phyloP scores from a whole-genome alignment of 92 coral and sea anemone species.

The Micromussa lordhowensis region DNA sequence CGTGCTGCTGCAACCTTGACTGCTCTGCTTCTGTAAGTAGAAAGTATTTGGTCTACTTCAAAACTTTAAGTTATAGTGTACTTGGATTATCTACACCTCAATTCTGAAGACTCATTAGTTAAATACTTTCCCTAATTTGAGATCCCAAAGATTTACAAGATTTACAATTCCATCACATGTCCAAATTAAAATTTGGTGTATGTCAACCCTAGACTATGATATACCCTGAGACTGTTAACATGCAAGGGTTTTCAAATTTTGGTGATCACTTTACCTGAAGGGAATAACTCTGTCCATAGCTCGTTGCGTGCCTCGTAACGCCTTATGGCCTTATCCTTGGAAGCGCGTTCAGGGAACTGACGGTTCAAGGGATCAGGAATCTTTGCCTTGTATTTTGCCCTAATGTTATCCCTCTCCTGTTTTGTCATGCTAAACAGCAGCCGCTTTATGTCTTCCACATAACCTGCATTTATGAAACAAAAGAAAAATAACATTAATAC shows the following conservation, averaged over 20 bases:
- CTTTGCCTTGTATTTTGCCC: slow-evolving; percentile 40
- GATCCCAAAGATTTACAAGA: no score
- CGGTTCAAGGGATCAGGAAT: slow-evolving; percentile 49
- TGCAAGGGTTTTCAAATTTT: neutral
- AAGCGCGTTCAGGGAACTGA: slow-evolving; percentile 30
- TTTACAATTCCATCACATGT: no score
- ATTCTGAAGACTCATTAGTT: no score
- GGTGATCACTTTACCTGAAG: slow-evolving; percentile 33
- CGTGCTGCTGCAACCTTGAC: no score
- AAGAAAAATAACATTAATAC: neutral
- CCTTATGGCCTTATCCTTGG: slow-evolving; percentile 36
- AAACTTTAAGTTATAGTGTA: no score
- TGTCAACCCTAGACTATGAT: no score
- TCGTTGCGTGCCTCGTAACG: slow-evolving; percentile 16
- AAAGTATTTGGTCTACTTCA: no score
- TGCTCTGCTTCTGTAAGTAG: no score
- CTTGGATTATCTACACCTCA: no score
- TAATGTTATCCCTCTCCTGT: slow-evolving; percentile 22
- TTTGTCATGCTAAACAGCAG: slow-evolving; percentile 34
- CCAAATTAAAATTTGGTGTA: no score
- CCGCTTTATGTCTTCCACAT: slow-evolving; percentile 32
- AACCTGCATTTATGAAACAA: neutral
- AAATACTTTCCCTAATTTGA: no score
- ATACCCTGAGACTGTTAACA: neutral
- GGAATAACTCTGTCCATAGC: slow-evolving; percentile 39